Evolutionary conservation across 2,888 invertebrate genomes (phyloP).

Genomic region (Corythucha ciliata): DNA sequence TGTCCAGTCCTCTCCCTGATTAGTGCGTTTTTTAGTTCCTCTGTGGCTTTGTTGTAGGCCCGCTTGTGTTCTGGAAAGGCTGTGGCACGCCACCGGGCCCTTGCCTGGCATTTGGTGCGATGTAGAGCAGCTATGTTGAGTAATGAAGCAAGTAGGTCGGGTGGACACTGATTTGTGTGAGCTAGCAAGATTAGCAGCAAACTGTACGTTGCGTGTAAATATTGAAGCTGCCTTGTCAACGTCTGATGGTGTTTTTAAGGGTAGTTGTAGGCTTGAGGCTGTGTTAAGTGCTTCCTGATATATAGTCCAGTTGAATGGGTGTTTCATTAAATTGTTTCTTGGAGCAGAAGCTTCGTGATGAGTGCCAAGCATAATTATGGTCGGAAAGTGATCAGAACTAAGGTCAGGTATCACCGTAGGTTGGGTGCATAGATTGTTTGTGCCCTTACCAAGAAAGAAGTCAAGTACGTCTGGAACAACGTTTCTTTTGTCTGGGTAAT

Average conservation of each 20-base stretch:
- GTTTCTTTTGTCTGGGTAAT: constrained; percentile 3
- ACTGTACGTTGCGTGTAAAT: too few relatives aligned
- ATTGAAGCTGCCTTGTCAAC: constrained; percentile 8
- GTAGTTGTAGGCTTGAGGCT: background rate
- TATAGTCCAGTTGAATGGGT: constrained; percentile 4
- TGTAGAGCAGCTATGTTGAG: too few relatives aligned
- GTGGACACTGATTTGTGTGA: too few relatives aligned
- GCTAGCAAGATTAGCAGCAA: constrained; percentile 9
- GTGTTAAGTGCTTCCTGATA: background rate
- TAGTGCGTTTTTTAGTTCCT: too few relatives aligned
- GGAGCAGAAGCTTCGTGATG: background rate
- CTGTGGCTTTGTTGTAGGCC: too few relatives aligned
- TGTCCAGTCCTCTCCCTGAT: too few relatives aligned
- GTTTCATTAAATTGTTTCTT: constrained; percentile 1
- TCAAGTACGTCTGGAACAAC: constrained; percentile 9
- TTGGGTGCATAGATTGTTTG: constrained; percentile 1
- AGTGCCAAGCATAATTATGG: constrained; percentile 1
- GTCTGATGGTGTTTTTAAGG: constrained; percentile 8
- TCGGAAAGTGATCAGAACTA: constrained; percentile 11
- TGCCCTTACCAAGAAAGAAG: constrained; percentile 5
- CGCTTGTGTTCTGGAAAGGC: too few relatives aligned
- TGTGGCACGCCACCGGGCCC: too few relatives aligned
- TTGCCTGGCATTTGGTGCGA: too few relatives aligned
- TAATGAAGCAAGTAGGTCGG: too few relatives aligned
- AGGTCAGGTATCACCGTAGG: constrained; percentile 5